phyloP scores from a whole-genome alignment of 2,797 vertebrate genomes.

The Fundulus diaphanus region DNA sequence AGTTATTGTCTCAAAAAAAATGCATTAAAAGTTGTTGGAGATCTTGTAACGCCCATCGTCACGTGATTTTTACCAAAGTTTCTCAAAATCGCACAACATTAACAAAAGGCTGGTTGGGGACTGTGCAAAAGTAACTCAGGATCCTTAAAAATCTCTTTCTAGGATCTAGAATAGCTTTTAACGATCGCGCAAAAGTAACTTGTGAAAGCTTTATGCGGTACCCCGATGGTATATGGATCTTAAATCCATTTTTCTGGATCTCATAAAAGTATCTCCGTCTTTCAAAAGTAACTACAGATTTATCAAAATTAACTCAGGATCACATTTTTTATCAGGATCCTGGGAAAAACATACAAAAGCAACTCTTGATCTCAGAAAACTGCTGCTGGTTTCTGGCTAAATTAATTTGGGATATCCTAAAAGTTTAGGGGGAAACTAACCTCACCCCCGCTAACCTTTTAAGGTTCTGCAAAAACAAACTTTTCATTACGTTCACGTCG shows the following conservation, averaged over 20 bases:
- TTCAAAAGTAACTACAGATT: background rate
- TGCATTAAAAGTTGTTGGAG: too few species aligned
- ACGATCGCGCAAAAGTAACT: background rate
- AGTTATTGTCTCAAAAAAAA: too few species aligned
- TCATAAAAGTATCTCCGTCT: background rate
- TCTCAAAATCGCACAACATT: too few species aligned
- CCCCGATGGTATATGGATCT: background rate
- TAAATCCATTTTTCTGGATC: background rate
- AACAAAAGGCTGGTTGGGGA: too few species aligned
- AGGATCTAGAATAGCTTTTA: background rate
- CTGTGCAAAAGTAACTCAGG: background rate
- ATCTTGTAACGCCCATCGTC: too few species aligned
- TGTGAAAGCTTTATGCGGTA: background rate
- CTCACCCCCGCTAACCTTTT: too few species aligned
- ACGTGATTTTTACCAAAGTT: too few species aligned
- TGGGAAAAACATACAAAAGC: background rate
- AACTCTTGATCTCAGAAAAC: background rate
- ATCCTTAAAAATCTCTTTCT: background rate
- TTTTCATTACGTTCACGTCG: background rate
- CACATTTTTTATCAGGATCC: background rate
- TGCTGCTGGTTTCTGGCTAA: background rate
- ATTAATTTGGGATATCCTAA: too few species aligned
- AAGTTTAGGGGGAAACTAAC: too few species aligned
- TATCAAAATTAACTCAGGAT: background rate
- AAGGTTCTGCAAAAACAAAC: background rate